phyloP scores from a whole-genome alignment of 2,888 invertebrate genomes.

The Petrophora chlorosata region DNA sequence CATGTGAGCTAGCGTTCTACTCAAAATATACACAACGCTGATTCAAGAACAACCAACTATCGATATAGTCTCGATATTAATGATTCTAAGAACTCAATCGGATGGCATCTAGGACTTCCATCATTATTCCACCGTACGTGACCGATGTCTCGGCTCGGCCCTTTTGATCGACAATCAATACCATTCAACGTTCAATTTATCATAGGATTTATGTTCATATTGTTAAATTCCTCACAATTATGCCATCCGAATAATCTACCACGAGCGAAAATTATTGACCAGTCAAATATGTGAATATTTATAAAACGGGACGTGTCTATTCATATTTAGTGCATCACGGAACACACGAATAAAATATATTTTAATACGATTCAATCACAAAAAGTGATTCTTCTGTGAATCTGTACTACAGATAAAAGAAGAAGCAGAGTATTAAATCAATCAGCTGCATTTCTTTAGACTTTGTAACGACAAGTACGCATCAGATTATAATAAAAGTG shows the following conservation, averaged over 20 bases:
- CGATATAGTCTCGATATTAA: conserved; percentile 28
- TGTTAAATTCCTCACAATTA: conserved; percentile 67
- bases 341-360: not conserved
- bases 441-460: conserved; percentile 18
- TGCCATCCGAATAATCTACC: conserved; percentile 52
- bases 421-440: conserved; percentile 12
- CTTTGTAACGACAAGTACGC: conserved; percentile 21
- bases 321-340: too few species aligned
- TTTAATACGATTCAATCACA: not conserved
- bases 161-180: conserved; percentile 73
- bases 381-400: conserved; percentile 6
- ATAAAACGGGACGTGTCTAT: too few species aligned
- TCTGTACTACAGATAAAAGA: conserved; percentile 4
- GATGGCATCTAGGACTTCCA: conserved; percentile 57
- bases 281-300: too few species aligned
- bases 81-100: conserved; percentile 53
- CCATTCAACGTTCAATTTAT: conserved; percentile 65
- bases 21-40: not conserved
- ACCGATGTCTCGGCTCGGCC: conserved; percentile 58
- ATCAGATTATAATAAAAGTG: conserved; percentile 40
- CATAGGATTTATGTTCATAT: conserved; percentile 69
- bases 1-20: conserved; percentile 23
- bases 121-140: conserved; percentile 58
- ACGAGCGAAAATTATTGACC: conserved; percentile 35
- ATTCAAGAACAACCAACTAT: conserved; percentile 26